Base-by-base conservation (phyloP, 30 jellyfish, hydroid and myxozoan genomes). In the Pseudorhiza aurosa region DNA sequence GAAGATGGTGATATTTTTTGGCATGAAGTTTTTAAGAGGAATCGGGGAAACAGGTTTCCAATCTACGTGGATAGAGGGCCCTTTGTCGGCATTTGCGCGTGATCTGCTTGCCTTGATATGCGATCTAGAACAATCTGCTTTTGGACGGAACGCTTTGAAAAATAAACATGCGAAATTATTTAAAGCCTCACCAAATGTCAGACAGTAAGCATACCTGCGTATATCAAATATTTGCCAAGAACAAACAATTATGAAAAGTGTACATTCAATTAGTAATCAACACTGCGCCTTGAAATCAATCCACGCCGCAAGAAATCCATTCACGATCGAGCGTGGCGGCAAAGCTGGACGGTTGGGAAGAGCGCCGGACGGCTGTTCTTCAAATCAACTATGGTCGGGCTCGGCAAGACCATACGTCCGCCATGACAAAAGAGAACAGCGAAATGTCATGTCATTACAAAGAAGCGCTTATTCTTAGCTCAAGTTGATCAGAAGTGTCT, bases 191-290 rank as follows among this genome's bases (percentile, higher is more conserved):
- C 68, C 83, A 70, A 70, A 70, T 70, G 68, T 70, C 83, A 70
- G 83, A 70, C 83, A 26, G 72, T 33, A 46, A 70, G 83, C 68
- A 70, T 70, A 70, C 72, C 83, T 70, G 83, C 68, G 83, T 53
- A 70, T 7, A 7, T 70, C 49, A 56, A 70, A 70, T 70, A 70
- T 70, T 70, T 43, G 83, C 32, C 39, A 35, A 70, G 83, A 70
- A 44, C 83, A 70, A 70, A 70, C 83, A 70, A 70, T 70, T 70
- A 70, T 56, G 31, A 70, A 70, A 50, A 70, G 83, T 70, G 60
- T 70, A 70, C 83, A 70, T 70, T 70, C 60, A 47, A 70, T 47
- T 70, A 47, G 68, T 46, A 43, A 33, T 53, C 83, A 70, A 53
- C 83, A 70, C 77, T 33, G 58, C 56, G 77, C 77, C 17, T 64